phyloP scores from a whole-genome alignment of 2,888 invertebrate species.

The Phortica magna region DNA sequence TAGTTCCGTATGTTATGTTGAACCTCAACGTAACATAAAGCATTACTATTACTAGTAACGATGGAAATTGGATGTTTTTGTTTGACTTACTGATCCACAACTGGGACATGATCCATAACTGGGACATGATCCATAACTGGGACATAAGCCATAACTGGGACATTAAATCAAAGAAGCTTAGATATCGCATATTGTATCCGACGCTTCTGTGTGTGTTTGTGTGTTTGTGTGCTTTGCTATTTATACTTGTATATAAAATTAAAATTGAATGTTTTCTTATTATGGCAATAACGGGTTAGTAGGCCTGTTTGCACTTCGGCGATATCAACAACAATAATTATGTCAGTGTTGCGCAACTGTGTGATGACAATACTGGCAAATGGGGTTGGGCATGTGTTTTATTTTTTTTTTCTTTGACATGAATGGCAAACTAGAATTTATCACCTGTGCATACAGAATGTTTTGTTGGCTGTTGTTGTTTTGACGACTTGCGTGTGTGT shows the following conservation, averaged over 20 bases:
- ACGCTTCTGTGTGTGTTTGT: no score
- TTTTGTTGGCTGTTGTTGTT: not conserved
- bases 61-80: no score
- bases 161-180: no score
- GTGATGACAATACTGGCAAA: not conserved
- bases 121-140: no score
- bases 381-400: not conserved
- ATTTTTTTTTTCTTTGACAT: not conserved
- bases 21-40: no score
- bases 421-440: conserved; percentile 4
- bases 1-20: no score
- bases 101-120: no score
- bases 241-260: not conserved
- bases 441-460: conserved; percentile 11
- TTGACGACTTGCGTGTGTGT: not conserved
- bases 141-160: no score
- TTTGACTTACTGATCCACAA: no score
- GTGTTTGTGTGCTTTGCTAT: no score
- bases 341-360: not conserved
- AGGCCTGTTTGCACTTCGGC: not conserved
- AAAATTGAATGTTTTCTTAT: not conserved
- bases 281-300: conserved; percentile 9
- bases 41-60: no score
- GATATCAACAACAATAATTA: not conserved
- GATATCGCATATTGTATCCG: no score